Conservation (phyloP, 2,797 vertebrate species). For the Oophaga sylvatica region DNA sequence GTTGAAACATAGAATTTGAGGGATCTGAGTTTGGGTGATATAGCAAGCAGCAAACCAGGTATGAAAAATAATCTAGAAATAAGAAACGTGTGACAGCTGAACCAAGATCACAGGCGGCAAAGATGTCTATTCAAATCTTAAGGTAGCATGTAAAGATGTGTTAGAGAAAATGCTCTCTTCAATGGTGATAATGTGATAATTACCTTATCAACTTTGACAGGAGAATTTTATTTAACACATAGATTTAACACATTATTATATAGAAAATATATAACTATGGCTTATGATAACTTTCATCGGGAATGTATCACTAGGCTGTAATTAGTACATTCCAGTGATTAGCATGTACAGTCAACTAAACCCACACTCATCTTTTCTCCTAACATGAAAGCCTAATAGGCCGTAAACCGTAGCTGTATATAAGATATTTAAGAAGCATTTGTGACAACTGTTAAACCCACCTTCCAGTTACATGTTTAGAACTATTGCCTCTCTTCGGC, state of each 20-base stretch:
- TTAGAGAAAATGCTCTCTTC: background rate
- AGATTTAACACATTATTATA: background rate
- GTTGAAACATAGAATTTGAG: no score
- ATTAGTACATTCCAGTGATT: background rate
- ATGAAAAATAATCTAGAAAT: background rate
- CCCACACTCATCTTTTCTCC: background rate
- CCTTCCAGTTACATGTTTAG: background rate
- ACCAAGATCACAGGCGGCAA: background rate
- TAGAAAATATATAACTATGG: background rate
- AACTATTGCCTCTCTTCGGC: background rate
- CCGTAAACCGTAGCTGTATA: background rate
- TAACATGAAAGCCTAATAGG: background rate
- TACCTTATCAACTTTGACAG: background rate
- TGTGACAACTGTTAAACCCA: background rate
- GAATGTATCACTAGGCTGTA: background rate
- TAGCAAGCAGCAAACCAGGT: background rate
- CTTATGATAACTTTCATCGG: background rate
- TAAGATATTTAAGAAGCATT: no score
- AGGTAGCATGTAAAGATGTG: background rate
- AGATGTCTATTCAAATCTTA: background rate
- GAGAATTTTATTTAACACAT: background rate
- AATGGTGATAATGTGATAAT: background rate
- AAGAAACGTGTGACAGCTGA: background rate
- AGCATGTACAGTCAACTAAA: background rate
- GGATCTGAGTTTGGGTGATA: background rate